These are phyloP conservation scores for Entelurus aequoreus DNA, from an alignment of 2,113 vertebrate species.

Conservation along the genomic window DNA sequence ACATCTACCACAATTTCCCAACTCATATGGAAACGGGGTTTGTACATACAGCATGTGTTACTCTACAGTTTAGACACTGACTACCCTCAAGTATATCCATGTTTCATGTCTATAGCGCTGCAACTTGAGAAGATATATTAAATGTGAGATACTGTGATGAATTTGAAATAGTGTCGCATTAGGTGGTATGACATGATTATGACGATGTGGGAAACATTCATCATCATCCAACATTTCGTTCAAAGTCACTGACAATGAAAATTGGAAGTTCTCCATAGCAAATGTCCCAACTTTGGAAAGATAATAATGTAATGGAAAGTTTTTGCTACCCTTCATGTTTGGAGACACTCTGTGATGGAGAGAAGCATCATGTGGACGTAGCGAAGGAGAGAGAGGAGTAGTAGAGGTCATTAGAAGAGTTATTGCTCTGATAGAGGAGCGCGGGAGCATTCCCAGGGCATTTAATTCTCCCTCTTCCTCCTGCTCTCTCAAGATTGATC, in stretches of 20 bases:
- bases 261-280: conserved; percentile 6
- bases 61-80: too few species aligned
- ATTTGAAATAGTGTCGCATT: conserved; percentile 6
- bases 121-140: too few species aligned
- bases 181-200: conserved; percentile 36
- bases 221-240: conserved; percentile 33
- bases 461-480: conserved; percentile 69
- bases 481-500: conserved; percentile 73
- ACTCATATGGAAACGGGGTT: too few species aligned
- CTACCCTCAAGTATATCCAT: too few species aligned
- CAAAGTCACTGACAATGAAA: conserved; percentile 31
- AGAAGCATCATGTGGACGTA: conserved; percentile 27
- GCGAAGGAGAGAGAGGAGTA: conserved; percentile 34
- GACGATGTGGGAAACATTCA: conserved; percentile 34
- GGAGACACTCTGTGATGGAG: conserved; percentile 42
- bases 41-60: too few species aligned
- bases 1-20: too few species aligned
- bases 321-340: conserved; percentile 47
- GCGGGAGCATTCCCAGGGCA: conserved; percentile 69
- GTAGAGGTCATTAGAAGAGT: conserved; percentile 70
- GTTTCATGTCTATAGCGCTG: too few species aligned
- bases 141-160: too few species aligned
- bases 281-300: conserved; percentile 30
- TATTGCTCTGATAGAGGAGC: conserved; percentile 68
- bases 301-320: conserved; percentile 32